Conservation (phyloP, 2,888 invertebrate species). For the Gari tellinella region DNA sequence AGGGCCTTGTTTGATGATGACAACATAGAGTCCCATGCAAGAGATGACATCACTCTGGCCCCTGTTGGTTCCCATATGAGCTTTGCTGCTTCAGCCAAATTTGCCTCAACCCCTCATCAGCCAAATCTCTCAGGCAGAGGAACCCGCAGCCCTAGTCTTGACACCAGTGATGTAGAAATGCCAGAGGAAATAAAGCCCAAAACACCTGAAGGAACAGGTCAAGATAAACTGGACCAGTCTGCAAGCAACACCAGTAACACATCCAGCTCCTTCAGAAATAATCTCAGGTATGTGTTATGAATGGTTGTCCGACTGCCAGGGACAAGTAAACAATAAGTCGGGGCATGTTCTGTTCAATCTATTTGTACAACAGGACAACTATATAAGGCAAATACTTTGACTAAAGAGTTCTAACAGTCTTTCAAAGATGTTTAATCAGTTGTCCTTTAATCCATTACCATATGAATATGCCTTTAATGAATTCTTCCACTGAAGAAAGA, state of each 20-base stretch:
- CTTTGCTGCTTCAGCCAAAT: constrained; percentile 74
- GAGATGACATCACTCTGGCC: constrained; percentile 72
- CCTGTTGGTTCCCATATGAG: constrained; percentile 78
- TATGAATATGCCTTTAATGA: too few species aligned
- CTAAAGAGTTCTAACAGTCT: too few species aligned
- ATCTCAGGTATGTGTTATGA: constrained; percentile 48
- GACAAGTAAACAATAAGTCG: too few species aligned
- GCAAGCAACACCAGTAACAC: too few species aligned
- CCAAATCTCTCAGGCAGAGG: constrained; percentile 36
- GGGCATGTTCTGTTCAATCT: too few species aligned
- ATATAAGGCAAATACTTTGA: too few species aligned
- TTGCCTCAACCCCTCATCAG: constrained; percentile 80
- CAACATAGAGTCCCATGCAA: constrained; percentile 67
- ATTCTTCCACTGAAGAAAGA: too few species aligned
- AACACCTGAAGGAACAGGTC: background rate
- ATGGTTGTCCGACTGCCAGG: too few species aligned
- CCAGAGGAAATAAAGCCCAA: background rate
- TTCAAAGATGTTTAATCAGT: too few species aligned
- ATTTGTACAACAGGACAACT: too few species aligned
- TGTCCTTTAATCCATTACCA: too few species aligned
- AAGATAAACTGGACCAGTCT: constrained; percentile 21
- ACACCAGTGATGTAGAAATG: constrained; percentile 25
- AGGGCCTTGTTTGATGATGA: constrained; percentile 56
- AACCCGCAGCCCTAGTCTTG: background rate
- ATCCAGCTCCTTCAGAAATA: constrained; percentile 36